Evolutionary conservation across 2,113 vertebrate genomes (phyloP).

Genomic region (Condylura cristata): DNA sequence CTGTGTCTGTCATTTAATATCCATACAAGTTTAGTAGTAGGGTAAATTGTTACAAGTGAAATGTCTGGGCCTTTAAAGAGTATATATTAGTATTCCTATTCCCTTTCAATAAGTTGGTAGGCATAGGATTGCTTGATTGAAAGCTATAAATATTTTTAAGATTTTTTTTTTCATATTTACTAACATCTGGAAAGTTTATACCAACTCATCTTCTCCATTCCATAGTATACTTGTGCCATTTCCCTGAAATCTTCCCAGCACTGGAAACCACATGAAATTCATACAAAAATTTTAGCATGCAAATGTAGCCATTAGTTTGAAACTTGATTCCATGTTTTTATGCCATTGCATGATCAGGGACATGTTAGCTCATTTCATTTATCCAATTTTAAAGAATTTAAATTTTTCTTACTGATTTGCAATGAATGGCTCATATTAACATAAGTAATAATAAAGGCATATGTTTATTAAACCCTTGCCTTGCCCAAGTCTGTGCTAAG

Average conservation of each 20-base stretch:
- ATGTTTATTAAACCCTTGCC: not conserved
- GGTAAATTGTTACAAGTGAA: not conserved
- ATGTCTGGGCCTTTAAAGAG: not conserved
- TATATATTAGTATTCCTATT: not conserved
- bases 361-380: conserved; percentile 9
- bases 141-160: not conserved
- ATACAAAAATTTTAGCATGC: not conserved
- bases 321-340: not conserved
- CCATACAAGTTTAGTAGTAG: not conserved
- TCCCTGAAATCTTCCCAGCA: not conserved
- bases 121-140: not conserved
- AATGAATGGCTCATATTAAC: not conserved
- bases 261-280: not conserved
- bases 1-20: not conserved
- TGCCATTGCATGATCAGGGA: not conserved
- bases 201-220: not conserved
- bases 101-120: conserved; percentile 20
- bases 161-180: not conserved
- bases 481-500: not conserved
- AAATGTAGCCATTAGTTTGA: not conserved
- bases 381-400: conserved; percentile 48
- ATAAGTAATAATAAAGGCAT: not conserved
- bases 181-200: conserved; percentile 3
- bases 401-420: not conserved
- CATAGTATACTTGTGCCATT: not conserved